Evolutionary conservation across 1,140 invertebrate genomes (phyloP).

Genomic region (Pinna nobilis): DNA sequence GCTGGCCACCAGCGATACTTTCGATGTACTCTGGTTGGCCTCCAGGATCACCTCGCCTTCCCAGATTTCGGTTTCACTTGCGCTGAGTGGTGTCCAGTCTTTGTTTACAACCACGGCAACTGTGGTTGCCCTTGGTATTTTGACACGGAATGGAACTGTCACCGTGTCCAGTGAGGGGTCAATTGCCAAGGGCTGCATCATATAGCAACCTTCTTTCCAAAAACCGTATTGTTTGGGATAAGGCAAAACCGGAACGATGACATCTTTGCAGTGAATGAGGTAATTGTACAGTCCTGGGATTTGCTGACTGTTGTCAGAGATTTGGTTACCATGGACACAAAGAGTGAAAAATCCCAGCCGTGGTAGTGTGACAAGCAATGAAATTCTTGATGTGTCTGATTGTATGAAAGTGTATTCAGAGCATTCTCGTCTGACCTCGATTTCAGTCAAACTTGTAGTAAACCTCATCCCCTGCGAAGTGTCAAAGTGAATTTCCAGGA

Average conservation of each 20-base stretch:
- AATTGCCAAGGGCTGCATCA: constrained; percentile 67
- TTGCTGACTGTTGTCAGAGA: constrained; percentile 67
- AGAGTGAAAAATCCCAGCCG: constrained; percentile 70
- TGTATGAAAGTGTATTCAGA: constrained; percentile 72
- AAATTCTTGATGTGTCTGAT: constrained; percentile 55
- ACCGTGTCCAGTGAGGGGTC: constrained; percentile 36
- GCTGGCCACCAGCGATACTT: constrained; percentile 70
- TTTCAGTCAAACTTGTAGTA: constrained; percentile 69
- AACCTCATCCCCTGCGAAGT: constrained; percentile 65
- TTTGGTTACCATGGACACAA: constrained; percentile 71
- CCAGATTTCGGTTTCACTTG: constrained; percentile 60
- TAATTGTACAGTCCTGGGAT: constrained; percentile 74
- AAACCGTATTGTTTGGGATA: constrained; percentile 74
- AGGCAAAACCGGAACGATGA: constrained; percentile 42
- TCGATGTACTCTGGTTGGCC: constrained; percentile 53
- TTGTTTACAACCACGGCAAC: constrained; percentile 71
- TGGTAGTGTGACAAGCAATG: constrained; percentile 67
- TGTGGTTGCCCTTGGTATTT: constrained; percentile 66
- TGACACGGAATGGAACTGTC: constrained; percentile 62
- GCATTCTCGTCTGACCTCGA: constrained; percentile 61
- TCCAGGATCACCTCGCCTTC: constrained; percentile 63
- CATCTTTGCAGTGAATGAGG: constrained; percentile 65
- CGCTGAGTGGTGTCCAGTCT: constrained; percentile 66
- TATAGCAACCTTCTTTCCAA: constrained; percentile 75
- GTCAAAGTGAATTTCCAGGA: constrained; percentile 63